A percentile compares a stretch with the other conserved stretches of the same genome.
phyloP scores from a whole-genome alignment of 1,140 invertebrate species.

The Sinella curviseta region DNA sequence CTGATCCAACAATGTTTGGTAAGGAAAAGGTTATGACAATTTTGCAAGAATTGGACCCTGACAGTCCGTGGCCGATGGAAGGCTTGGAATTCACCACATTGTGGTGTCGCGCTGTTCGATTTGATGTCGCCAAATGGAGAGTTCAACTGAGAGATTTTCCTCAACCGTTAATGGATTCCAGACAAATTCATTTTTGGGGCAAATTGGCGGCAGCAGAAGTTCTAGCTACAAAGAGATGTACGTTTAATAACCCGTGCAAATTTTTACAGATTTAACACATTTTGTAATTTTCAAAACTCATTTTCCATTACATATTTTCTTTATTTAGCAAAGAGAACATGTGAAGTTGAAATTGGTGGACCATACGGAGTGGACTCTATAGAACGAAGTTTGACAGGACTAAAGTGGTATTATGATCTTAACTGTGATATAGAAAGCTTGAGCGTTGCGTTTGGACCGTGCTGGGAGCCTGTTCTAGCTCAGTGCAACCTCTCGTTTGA shows the following conservation, averaged over 20 bases:
- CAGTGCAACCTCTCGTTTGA: conserved; percentile 88
- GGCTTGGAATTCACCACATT: conserved; percentile 85
- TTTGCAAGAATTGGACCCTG: conserved; percentile 78
- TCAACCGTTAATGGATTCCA: conserved; percentile 82
- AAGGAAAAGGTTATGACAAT: conserved; percentile 71
- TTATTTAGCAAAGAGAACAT: conserved; percentile 58
- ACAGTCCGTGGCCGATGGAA: conserved; percentile 88
- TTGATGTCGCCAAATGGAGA: conserved; percentile 79
- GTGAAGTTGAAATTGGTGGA: conserved; percentile 57
- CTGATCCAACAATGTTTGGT: conserved; percentile 82
- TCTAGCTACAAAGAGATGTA: conserved; percentile 73
- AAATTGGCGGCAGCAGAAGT: conserved; percentile 87
- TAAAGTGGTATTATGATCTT: conserved; percentile 98
- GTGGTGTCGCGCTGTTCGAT: conserved; percentile 84
- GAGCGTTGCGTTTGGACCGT: conserved; percentile 92
- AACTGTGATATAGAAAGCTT: conserved; percentile 87
- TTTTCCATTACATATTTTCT: background rate
- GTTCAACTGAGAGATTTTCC: conserved; percentile 94
- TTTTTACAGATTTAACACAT: background rate
- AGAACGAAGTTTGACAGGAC: conserved; percentile 79
- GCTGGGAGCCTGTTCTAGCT: conserved; percentile 97
- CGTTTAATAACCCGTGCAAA: background rate
- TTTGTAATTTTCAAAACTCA: background rate
- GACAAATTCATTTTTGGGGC: conserved; percentile 83
- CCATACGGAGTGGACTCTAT: conserved; percentile 58